phyloP scores from a whole-genome alignment of 2,797 vertebrate genomes.

The Pelobates cultripes region DNA sequence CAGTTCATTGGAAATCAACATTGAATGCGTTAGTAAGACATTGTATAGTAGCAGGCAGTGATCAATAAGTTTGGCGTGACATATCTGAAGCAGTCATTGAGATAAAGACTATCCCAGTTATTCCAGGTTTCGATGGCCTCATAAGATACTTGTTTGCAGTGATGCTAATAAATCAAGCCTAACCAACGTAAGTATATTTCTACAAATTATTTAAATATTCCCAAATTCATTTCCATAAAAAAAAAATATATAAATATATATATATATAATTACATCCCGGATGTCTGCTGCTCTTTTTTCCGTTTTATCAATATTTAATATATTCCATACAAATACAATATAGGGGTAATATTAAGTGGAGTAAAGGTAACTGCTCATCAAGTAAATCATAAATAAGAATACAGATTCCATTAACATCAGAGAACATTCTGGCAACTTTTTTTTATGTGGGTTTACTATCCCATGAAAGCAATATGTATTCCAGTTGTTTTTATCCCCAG shows the following conservation, averaged over 20 bases:
- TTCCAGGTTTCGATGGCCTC: neutral
- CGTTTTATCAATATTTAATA: conserved; percentile 1
- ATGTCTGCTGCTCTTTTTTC: neutral
- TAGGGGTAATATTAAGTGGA: neutral
- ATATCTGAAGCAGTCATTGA: neutral
- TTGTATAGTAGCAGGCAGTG: neutral
- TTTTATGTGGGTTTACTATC: neutral
- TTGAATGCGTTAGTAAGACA: conserved; percentile 2
- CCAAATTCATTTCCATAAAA: neutral
- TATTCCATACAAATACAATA: conserved; percentile 1
- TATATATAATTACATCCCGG: neutral
- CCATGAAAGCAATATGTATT: neutral
- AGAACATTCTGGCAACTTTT: neutral
- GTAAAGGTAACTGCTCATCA: neutral
- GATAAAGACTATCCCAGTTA: neutral
- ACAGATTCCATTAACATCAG: neutral
- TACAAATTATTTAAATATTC: neutral
- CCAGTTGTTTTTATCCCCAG: too few species aligned
- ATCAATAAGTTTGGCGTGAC: conserved; percentile 6
- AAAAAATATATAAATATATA: neutral
- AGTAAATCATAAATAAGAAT: neutral
- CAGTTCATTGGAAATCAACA: conserved; percentile 34
- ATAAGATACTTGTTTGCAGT: neutral
- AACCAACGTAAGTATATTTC: neutral
- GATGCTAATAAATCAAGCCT: neutral